These are phyloP conservation scores for Polydrusus cervinus DNA, from an alignment of 2,888 invertebrate genomes.

Conservation along the genomic window DNA sequence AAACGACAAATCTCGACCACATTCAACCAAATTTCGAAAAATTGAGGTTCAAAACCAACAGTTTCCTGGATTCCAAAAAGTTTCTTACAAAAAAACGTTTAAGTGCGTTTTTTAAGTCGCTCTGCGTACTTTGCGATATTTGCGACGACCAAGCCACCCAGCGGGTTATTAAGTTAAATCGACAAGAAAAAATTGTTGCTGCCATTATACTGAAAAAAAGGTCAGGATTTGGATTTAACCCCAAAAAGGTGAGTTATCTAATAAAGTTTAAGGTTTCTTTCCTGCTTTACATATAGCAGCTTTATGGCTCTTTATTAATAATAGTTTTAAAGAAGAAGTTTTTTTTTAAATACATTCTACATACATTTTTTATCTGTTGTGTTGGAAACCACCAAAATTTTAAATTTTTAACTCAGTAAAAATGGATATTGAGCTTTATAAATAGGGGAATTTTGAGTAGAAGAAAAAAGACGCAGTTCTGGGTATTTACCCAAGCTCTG, in stretches of 20 bases:
- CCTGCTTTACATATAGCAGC: no score
- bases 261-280: no score
- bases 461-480: no score
- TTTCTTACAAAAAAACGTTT: not conserved
- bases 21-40: not conserved
- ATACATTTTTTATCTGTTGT: no score
- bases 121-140: conserved; percentile 32
- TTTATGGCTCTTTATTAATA: no score
- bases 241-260: conserved; percentile 23
- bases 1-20: not conserved
- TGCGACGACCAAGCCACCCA: conserved; percentile 18
- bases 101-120: conserved; percentile 17
- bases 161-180: conserved; percentile 35
- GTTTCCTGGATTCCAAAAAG: not conserved
- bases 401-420: no score
- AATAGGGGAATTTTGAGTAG: no score
- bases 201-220: conserved; percentile 24
- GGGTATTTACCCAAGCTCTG: no score
- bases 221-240: conserved; percentile 3
- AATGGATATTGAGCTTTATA: no score
- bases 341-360: no score
- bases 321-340: no score
- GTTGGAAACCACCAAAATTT: no score
- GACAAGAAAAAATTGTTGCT: conserved; percentile 21
- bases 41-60: not conserved